Evolutionary conservation across 2,888 invertebrate genomes (phyloP).

Genomic region (Busseola fusca): DNA sequence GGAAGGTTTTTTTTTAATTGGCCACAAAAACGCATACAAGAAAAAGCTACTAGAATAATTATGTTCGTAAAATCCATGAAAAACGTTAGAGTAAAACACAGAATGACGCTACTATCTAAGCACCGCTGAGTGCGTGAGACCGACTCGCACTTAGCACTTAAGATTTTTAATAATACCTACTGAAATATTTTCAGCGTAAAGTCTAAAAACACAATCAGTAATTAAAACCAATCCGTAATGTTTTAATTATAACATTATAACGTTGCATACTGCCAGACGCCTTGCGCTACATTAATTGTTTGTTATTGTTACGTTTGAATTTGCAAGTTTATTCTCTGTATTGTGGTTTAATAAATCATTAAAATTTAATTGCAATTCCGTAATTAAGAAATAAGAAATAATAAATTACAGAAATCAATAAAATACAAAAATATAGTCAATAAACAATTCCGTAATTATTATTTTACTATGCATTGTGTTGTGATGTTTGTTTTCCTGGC

Average conservation of each 20-base stretch:
- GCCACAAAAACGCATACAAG: not conserved
- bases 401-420: too few species aligned
- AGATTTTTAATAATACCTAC: not conserved
- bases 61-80: not conserved
- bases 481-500: not conserved
- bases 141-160: not conserved
- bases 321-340: not conserved
- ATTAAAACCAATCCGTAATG: not conserved
- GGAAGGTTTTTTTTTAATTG: too few species aligned
- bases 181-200: not conserved
- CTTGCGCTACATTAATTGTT: constrained; percentile 5
- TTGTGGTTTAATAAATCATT: constrained; percentile 7
- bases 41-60: not conserved
- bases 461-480: not conserved
- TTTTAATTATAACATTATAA: constrained; percentile 28
- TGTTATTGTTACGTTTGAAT: constrained; percentile 20
- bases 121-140: not conserved
- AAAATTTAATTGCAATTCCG: constrained; percentile 11
- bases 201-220: not conserved
- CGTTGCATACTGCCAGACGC: not conserved
- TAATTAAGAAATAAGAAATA: too few species aligned
- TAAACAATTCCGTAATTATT: too few species aligned
- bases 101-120: not conserved
- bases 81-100: not conserved
- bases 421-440: too few species aligned